Evolutionary conservation across 2,113 vertebrate species (phyloP).

Genomic region (Eurystomus gularis): DNA sequence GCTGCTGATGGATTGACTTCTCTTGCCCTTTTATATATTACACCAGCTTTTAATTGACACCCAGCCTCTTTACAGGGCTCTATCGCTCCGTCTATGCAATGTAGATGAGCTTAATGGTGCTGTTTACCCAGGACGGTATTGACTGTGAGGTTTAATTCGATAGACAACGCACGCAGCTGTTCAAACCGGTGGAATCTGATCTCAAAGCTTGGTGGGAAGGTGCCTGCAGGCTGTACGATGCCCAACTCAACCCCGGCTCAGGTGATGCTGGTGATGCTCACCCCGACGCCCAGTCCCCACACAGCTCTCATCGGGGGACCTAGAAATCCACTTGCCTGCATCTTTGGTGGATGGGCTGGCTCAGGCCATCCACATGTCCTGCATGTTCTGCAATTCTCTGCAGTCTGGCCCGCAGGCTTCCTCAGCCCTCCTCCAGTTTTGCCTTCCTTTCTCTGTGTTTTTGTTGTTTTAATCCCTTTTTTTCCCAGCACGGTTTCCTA

Average conservation of each 20-base stretch:
- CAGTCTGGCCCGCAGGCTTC: neutral
- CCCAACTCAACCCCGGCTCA: neutral
- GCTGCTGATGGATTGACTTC: neutral
- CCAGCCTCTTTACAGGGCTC: neutral
- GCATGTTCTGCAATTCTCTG: neutral
- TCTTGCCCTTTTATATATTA: neutral
- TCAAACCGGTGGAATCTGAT: neutral
- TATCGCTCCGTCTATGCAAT: neutral
- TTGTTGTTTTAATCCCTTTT: neutral
- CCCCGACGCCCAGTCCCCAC: fast-evolving
- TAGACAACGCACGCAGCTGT: fast-evolving
- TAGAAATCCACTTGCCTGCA: neutral
- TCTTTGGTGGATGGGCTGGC: neutral
- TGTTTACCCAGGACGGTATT: neutral
- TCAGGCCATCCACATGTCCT: fast-evolving
- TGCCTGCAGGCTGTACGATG: neutral
- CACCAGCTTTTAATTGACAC: neutral
- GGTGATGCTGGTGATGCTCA: fast-evolving
- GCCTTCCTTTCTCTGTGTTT: neutral
- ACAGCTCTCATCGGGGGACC: neutral
- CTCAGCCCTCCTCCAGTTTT: neutral
- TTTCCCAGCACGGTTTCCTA: neutral
- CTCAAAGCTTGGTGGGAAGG: neutral
- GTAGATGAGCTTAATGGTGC: neutral
- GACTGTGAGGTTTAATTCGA: neutral